phyloP scores from a whole-genome alignment of 1,140 invertebrate species.

The Gyrodactylus bullatarudis region DNA sequence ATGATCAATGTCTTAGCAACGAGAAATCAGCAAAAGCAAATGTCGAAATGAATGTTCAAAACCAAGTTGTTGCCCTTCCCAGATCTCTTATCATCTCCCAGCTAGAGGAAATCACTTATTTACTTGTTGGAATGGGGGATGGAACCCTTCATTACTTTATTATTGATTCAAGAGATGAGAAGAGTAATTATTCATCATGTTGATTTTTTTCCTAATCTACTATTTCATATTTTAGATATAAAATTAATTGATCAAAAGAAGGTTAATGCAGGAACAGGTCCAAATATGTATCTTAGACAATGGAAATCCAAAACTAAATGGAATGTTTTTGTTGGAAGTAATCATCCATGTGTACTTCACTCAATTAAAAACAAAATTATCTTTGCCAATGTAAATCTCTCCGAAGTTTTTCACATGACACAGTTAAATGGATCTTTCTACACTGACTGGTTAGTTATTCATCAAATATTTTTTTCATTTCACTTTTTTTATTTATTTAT shows the following conservation, averaged over 20 bases:
- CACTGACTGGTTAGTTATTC: slow-evolving; percentile 35
- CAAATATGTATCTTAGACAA: not conserved
- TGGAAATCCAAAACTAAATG: not conserved
- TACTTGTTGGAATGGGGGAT: slow-evolving; percentile 47
- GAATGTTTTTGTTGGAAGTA: slow-evolving; percentile 40
- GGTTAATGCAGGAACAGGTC: not conserved
- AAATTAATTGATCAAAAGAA: not conserved
- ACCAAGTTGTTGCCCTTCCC: slow-evolving; percentile 68
- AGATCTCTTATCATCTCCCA: slow-evolving; percentile 65
- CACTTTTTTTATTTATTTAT: slow-evolving; percentile 6
- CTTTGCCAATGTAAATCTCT: slow-evolving; percentile 85
- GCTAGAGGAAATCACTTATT: slow-evolving; percentile 49
- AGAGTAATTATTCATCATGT: no score
- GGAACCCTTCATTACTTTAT: slow-evolving; percentile 86
- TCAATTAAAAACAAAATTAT: slow-evolving; percentile 92
- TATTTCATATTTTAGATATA: slow-evolving; percentile 5
- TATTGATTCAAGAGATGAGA: slow-evolving; percentile 26
- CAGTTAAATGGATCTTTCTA: slow-evolving; percentile 68
- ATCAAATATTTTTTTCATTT: not conserved
- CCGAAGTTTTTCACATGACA: slow-evolving; percentile 86
- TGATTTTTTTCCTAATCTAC: no score
- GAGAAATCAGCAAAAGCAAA: not conserved
- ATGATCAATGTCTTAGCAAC: slow-evolving; percentile 1
- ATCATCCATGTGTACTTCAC: slow-evolving; percentile 88
- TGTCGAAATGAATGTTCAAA: not conserved